Evolutionary conservation across 2,113 vertebrate genomes (phyloP), one percentile per base, ranked within the genome.

Genomic region (Nycticorax nycticorax): DNA sequence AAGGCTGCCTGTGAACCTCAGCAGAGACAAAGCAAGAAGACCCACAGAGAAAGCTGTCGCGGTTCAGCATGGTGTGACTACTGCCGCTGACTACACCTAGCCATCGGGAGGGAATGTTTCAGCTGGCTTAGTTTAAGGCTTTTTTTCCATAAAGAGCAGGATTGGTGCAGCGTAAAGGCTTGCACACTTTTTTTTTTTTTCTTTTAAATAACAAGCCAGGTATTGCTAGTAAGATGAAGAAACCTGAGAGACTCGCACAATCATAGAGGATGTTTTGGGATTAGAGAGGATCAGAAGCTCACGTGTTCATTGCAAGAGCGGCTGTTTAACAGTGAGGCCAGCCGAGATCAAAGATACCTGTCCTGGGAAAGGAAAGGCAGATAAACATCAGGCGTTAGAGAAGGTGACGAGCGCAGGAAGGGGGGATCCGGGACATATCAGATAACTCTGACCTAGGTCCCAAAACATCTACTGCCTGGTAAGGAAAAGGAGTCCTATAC

Each of bases 331-430:
- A 75, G 81, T 1, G 69, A 85, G 89, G 59, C 35, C 92, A 94
- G 85, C 59, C 0, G 19, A 94, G 96, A 96, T 93, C 90, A 96
- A 92, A 97, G 93, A 94, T 67, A 89, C 77, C 92, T 94, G 85
- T 88, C 94, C 90, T 95, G 95, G 88, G 89, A 92, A 96, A 94
- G 64, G 63, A 82, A 62, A 85, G 72, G 50, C 67, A 95, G 96
- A 96, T 96, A 96, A 95, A 83, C 71, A 96, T 88, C 59, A 1
- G 10, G 63, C 75, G 39, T 60, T 27, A 53, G 67, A 83, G 85
- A 79, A 88, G 92, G 91, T 89, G 94, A 84, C 3, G 7, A 94
- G 88, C 2, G 1, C 92, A 88, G 77, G 74, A 88, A 79, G 47
- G 85, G 71, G 71, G 74, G 77, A 94, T 94, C 81, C 0, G 22